Evolutionary conservation across 2,888 invertebrate genomes (phyloP).

Genomic region (Neoaliturus tenellus): DNA sequence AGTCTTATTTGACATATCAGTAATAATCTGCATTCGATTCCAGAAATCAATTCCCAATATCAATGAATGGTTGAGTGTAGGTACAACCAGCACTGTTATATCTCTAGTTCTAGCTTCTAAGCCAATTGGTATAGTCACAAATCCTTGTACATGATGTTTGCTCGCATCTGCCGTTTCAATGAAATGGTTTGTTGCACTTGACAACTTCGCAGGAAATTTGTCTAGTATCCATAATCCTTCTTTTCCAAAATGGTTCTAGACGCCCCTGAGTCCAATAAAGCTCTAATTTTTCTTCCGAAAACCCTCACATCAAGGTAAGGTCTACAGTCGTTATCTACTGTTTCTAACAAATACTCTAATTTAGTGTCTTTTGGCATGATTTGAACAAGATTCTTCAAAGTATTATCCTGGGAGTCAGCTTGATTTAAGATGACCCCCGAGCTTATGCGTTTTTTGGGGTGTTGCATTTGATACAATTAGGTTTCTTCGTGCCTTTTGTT

Average conservation of each 20-base stretch:
- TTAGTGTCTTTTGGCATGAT: not conserved
- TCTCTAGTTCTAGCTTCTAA: not conserved
- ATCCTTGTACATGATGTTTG: not conserved
- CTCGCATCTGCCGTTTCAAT: not conserved
- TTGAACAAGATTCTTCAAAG: too few species aligned
- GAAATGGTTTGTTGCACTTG: not conserved
- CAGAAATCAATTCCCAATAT: conserved; percentile 2
- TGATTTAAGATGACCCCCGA: not conserved
- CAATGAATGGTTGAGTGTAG: not conserved
- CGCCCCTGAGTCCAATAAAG: conserved; percentile 17
- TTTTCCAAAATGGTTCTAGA: not conserved
- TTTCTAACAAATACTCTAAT: not conserved
- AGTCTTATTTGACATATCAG: not conserved
- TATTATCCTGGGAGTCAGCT: not conserved
- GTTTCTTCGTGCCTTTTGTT: not conserved
- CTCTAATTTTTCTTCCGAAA: not conserved
- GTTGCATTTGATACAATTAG: not conserved
- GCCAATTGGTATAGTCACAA: not conserved
- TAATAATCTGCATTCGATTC: not conserved
- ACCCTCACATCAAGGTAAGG: conserved; percentile 11
- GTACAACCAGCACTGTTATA: not conserved
- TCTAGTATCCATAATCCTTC: not conserved
- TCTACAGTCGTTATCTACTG: not conserved
- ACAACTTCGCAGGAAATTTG: not conserved
- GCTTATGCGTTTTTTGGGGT: not conserved